phyloP scores from a whole-genome alignment of 2,888 invertebrate genomes.

The Bombyx huttoni region DNA sequence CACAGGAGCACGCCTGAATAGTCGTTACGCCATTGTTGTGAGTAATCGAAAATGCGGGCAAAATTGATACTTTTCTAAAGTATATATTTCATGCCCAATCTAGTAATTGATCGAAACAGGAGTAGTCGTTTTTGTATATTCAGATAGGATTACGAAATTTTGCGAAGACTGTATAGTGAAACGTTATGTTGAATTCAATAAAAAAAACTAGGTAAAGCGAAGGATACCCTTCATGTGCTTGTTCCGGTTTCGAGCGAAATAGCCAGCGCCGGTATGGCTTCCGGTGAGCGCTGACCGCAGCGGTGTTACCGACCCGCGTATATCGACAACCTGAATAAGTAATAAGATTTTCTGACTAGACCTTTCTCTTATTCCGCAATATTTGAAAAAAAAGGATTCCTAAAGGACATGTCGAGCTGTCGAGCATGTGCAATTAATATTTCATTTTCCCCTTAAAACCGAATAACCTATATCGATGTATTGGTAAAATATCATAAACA shows the following conservation, averaged over 20 bases:
- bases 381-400: too few species aligned
- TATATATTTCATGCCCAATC: not conserved
- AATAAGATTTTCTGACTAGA: not conserved
- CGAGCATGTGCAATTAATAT: too few species aligned
- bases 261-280: slow-evolving; percentile 42
- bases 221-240: slow-evolving; percentile 50
- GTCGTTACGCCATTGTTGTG: slow-evolving; percentile 34
- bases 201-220: slow-evolving; percentile 49
- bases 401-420: too few species aligned
- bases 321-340: slow-evolving; percentile 1
- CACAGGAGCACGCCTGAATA: slow-evolving; percentile 33
- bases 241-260: slow-evolving; percentile 60
- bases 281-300: slow-evolving; percentile 36
- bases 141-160: not conserved
- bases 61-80: slow-evolving; percentile 36
- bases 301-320: slow-evolving; percentile 13
- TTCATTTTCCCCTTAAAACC: too few species aligned
- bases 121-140: not conserved
- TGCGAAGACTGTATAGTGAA: not conserved
- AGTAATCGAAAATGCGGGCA: slow-evolving; percentile 56
- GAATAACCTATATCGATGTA: too few species aligned
- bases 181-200: slow-evolving; percentile 18
- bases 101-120: not conserved
- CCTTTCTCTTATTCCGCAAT: not conserved
- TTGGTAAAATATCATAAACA: too few species aligned